These are phyloP conservation scores for Anarsia innoxiella DNA, from an alignment of 2,888 invertebrate species.

Conservation along the genomic window DNA sequence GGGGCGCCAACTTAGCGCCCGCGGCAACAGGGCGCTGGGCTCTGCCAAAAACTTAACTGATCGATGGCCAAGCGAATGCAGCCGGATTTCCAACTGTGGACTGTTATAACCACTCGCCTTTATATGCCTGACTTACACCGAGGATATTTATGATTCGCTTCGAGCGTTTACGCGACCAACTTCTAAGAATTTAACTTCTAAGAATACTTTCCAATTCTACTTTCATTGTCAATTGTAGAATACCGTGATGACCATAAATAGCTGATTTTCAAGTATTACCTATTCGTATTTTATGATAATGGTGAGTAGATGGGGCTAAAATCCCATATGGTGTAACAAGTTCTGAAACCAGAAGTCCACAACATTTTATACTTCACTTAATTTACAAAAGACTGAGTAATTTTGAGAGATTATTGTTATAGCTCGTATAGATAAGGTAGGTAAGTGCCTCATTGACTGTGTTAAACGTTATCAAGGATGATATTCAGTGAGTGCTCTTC, in stretches of 20 bases:
- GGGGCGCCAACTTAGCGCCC: conserved; percentile 22
- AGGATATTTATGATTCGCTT: neutral
- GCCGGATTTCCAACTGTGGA: conserved; percentile 21
- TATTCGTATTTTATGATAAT: no score
- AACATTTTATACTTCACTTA: no score
- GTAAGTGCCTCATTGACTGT: neutral
- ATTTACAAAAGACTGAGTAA: no score
- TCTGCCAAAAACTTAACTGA: conserved; percentile 28
- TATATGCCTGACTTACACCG: conserved; percentile 12
- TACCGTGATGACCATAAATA: no score
- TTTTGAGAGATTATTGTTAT: neutral
- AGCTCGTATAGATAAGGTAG: neutral
- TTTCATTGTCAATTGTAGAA: no score
- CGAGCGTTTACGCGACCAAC: neutral
- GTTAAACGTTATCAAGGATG: neutral
- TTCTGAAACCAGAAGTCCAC: no score
- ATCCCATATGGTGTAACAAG: no score
- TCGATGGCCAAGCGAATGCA: conserved; percentile 26
- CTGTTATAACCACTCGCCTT: conserved; percentile 11
- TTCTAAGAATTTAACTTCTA: no score
- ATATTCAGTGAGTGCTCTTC: neutral
- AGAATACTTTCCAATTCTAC: no score
- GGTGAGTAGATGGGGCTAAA: no score
- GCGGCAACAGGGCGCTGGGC: conserved; percentile 20
- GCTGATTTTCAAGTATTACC: no score